Evolutionary conservation across 1,140 invertebrate species (phyloP), one percentile per base, ranked within the genome.

Genomic region (Drosophila chauvacae): DNA sequence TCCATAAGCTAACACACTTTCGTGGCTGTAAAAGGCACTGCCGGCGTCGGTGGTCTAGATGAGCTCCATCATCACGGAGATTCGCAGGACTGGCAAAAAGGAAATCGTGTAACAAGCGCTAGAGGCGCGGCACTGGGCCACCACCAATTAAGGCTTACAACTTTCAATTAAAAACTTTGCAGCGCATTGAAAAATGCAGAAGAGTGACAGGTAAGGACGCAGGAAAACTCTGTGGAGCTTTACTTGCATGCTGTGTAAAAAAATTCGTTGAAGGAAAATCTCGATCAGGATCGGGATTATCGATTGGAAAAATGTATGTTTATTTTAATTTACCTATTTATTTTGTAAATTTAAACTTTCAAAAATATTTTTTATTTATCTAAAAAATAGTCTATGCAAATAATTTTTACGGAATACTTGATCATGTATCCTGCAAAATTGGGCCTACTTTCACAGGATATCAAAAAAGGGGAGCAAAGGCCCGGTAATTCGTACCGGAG

Each of bases 91-190:
- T 39, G 14, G 53, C 53, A 56, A 56, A 56, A 56, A 55, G 53
- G 53, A 56, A 56, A n/a, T 56, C 53, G 53, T 56, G 53, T 56
- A 56, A 56, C 53, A 56, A 56, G 53, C 53, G 53, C 53, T 56
- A 39, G 53, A 55, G 53, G 53, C 53, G 53, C 53, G 30, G 53
- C 53, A 37, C 53, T 55, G 33, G 53, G 33, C 33, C 53, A 39
- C 53, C 53, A 55, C 53, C 53, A 55, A 55, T 55, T 55, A 55
- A 55, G 53, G 53, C 53, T 55, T 55, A 55, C 53, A 55, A 55
- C 53, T 55, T 55, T 55, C 53, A 55, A 55, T 55, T 55, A 55
- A 55, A 55, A 55, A 55, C 53, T 55, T 55, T 55, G 53, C 53
- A 55, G 53, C 53, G 53, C 53, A 55, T 39, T 55, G 51, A 55